Base-by-base conservation (phyloP, 2,888 invertebrate species). In the Disparrhopalites patrizii region DNA sequence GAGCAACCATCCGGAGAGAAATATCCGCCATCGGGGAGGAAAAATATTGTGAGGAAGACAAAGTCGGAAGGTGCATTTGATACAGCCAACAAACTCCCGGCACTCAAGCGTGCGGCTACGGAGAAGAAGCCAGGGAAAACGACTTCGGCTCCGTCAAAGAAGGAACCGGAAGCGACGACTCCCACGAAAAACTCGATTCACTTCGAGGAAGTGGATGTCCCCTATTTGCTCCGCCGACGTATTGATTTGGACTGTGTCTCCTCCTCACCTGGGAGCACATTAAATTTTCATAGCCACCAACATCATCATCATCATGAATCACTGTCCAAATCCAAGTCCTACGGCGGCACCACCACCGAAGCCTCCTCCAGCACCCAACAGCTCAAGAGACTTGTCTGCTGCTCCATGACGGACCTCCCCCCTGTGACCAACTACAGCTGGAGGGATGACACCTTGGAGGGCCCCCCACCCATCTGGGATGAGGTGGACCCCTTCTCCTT, bases 351-450 rank as follows among this genome's bases (percentile, higher is more conserved):
- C 10, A 61, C 50, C 20, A 55, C 27, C 3, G 23, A 31, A 3
- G 20, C 50, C 8, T 52, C 47, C 15, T 40, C 55, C 1, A 28
- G 60, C 13, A 28, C 31, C 28, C 58, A 65, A 36, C 65, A 65
- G 27, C 47, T 56, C 27, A 67, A 63, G 20, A 43, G 64, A 3
- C 43, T 68, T 27, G 43, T 62, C 7, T 72, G 65, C 57, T 68
- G 69, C 20, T 70, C 69, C 20, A 66, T 72, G 68, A 68, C 68
- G 20, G 68, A 72, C 38, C 58, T 70, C 7, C 72, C 72, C 3
- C 69, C 70, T 20, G 69, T 52, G 3, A 68, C 68, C 25, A 70
- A 68, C 60, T 73, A 52, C 38, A 68, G 70, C 62, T 73, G 70
- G 67, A 57, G 65, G 18, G 68, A 68, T 58, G 68, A 68, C 60